These are phyloP conservation scores for Zingel zingel DNA, from an alignment of 2,113 vertebrate species.

Conservation along the genomic window DNA sequence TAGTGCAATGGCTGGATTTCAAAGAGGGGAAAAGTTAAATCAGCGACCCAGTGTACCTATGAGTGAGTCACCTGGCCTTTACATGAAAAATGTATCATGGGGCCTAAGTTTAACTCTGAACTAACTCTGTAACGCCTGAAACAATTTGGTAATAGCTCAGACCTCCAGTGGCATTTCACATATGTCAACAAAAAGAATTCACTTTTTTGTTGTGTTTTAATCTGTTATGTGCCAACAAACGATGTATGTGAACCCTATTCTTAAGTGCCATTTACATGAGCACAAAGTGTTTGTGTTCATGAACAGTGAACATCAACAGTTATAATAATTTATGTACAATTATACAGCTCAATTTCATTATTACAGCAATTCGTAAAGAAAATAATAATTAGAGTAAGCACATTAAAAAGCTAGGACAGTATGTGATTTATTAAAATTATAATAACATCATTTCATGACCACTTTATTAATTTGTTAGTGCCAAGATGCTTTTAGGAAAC, in stretches of 20 bases:
- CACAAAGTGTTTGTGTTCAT: constrained; percentile 3
- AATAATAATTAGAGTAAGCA: constrained; percentile 45
- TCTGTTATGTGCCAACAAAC: constrained; percentile 28
- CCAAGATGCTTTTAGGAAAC: constrained; percentile 52
- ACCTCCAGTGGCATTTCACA: constrained; percentile 33
- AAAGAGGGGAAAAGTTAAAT: constrained; percentile 1
- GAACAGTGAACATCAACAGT: constrained; percentile 38
- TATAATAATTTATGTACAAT: constrained; percentile 70
- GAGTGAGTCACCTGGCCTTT: not conserved
- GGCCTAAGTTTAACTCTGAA: not conserved
- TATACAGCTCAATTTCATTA: constrained; percentile 51
- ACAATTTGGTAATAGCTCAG: constrained; percentile 44
- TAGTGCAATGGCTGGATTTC: constrained; percentile 45
- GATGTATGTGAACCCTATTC: constrained; percentile 18
- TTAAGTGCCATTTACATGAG: constrained; percentile 18
- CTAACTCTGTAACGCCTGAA: too few species aligned
- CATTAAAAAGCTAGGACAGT: constrained; percentile 50
- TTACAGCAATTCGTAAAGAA: constrained; percentile 41
- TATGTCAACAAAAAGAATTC: not conserved
- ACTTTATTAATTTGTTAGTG: constrained; percentile 36
- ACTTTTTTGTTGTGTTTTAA: constrained; percentile 14
- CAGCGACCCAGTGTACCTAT: not conserved
- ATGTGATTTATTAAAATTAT: constrained; percentile 40
- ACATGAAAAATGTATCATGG: not conserved
- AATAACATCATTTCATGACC: constrained; percentile 30